These are phyloP conservation scores for Temnothorax ravouxi DNA, from an alignment of 2,888 invertebrate species.

Conservation along the genomic window DNA sequence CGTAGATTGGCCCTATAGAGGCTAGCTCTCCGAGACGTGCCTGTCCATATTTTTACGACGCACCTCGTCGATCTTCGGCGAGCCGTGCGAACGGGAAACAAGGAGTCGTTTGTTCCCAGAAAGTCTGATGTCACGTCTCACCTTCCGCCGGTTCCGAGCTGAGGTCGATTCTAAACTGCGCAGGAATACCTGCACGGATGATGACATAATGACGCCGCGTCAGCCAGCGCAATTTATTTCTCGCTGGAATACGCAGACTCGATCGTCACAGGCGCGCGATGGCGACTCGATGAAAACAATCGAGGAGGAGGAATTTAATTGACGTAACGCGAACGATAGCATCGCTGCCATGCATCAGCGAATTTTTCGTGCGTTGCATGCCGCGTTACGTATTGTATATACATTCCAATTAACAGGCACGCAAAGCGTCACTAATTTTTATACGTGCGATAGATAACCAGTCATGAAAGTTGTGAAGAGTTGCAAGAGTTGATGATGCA, in stretches of 20 bases:
- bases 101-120: conserved; percentile 54
- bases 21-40: conserved; percentile 11
- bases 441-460: neutral
- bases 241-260: conserved; percentile 15
- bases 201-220: conserved; percentile 65
- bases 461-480: neutral
- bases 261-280: neutral
- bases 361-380: neutral
- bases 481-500: neutral
- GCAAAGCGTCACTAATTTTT: conserved; percentile 21
- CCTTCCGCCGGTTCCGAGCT: conserved; percentile 63
- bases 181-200: conserved; percentile 51
- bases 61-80: conserved; percentile 10
- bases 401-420: conserved; percentile 28
- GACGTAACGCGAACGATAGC: conserved; percentile 25
- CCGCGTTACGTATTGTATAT: neutral
- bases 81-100: conserved; percentile 55
- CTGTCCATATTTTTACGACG: conserved; percentile 36
- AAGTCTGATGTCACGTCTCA: conserved; percentile 73
- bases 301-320: conserved; percentile 12
- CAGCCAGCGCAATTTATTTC: conserved; percentile 56
- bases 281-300: conserved; percentile 20
- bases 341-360: conserved; percentile 4
- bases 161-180: conserved; percentile 62
- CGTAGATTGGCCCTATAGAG: conserved; percentile 20